A percentile compares a stretch with the other conserved stretches of the same genome.
Evolutionary conservation across 2,113 vertebrate genomes (phyloP).

Genomic region (Notiomystis cincta): DNA sequence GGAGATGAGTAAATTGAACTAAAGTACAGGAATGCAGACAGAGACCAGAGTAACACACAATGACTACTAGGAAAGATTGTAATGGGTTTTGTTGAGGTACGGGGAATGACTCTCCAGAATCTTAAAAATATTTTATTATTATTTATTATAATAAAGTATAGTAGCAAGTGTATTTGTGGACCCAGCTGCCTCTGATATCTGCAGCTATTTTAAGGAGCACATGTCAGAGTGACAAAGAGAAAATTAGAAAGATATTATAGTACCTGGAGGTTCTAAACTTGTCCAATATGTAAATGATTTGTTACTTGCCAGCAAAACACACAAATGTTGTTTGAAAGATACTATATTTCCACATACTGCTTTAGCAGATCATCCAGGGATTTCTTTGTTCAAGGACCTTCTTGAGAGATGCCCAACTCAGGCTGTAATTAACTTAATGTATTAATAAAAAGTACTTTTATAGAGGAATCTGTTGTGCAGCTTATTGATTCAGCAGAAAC

Average conservation of each 20-base stretch:
- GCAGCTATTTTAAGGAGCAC: background rate
- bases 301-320: background rate
- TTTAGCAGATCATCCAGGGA: background rate
- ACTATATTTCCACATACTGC: background rate
- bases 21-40: background rate
- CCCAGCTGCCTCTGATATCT: background rate
- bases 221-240: background rate
- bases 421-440: background rate
- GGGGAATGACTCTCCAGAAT: background rate
- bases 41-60: background rate
- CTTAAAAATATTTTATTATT: background rate
- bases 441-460: background rate
- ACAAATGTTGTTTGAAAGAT: background rate
- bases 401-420: background rate
- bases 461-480: background rate
- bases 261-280: background rate
- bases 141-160: background rate
- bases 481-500: background rate
- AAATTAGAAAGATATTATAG: background rate
- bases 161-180: background rate
- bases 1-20: background rate
- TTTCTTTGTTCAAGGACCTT: background rate
- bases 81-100: background rate
- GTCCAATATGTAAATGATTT: background rate
- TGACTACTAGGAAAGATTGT: background rate